Percentiles rank a stretch among this genome's conserved stretches.
phyloP scores from a whole-genome alignment of 2,113 vertebrate genomes.

The Tetrao urogallus region DNA sequence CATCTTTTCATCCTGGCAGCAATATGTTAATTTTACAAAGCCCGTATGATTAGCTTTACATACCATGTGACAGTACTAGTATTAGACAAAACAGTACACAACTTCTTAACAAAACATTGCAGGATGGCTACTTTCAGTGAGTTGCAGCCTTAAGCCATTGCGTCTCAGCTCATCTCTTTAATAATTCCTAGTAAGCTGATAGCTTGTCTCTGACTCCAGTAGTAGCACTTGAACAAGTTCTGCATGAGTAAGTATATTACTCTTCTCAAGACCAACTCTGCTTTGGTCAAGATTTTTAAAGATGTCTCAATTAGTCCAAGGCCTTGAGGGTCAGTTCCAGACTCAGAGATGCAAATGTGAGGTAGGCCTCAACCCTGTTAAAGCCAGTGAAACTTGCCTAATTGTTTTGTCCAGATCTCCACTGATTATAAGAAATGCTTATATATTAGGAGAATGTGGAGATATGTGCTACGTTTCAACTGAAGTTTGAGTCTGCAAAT shows the following conservation, averaged over 20 bases:
- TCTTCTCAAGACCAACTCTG: neutral
- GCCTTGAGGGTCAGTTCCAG: neutral
- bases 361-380: neutral
- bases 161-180: neutral
- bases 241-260: neutral
- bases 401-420: neutral
- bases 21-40: neutral
- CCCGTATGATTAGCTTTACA: neutral
- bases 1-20: neutral
- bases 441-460: neutral
- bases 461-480: neutral
- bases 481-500: neutral
- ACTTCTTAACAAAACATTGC: neutral
- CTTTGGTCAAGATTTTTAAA: neutral
- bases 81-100: neutral
- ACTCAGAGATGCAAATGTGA: neutral
- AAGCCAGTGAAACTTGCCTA: neutral
- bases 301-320: neutral
- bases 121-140: neutral
- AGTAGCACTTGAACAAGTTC: neutral
- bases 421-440: neutral
- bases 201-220: neutral
- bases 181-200: neutral
- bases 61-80: neutral
- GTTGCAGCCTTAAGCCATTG: neutral